A percentile compares a stretch with the other conserved stretches of the same genome.
Evolutionary conservation across 1,140 invertebrate genomes (phyloP).

Genomic region (Ganaspis sp.): DNA sequence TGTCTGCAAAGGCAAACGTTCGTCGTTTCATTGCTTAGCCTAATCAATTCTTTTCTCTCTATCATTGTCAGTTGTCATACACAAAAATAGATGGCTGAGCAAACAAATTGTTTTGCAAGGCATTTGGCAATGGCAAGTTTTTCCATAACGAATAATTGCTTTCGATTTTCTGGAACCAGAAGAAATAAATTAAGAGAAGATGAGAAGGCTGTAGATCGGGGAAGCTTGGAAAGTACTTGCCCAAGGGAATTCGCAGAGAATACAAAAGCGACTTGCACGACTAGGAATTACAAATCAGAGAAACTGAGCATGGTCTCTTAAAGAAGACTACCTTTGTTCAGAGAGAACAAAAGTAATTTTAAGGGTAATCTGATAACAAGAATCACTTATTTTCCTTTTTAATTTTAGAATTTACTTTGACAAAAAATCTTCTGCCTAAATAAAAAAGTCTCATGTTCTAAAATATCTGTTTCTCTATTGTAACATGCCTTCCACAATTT

Average conservation of each 20-base stretch:
- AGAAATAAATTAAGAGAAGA: neutral
- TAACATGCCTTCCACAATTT: no score
- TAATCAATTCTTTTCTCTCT: no score
- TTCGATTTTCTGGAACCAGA: constrained; percentile 7
- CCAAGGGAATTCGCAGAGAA: constrained; percentile 8
- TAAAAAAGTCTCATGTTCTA: no score
- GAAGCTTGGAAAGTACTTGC: neutral
- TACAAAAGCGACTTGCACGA: constrained; percentile 10
- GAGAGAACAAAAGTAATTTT: constrained; percentile 9
- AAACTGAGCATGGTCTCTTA: constrained; percentile 12
- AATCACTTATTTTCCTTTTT: neutral
- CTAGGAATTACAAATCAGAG: constrained; percentile 8
- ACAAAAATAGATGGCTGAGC: no score
- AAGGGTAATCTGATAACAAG: neutral
- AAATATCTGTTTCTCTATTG: no score
- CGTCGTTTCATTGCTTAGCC: no score
- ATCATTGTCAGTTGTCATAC: no score
- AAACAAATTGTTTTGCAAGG: constrained; percentile 16
- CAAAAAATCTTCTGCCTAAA: no score
- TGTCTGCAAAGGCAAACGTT: no score
- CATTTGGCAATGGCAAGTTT: neutral
- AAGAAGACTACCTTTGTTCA: neutral
- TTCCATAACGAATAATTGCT: neutral
- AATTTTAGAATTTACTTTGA: neutral
- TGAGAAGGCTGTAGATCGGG: neutral